Evolutionary conservation across 1,140 invertebrate species (phyloP), one percentile per base, ranked within the genome.

Genomic region (Holotrichia oblita): DNA sequence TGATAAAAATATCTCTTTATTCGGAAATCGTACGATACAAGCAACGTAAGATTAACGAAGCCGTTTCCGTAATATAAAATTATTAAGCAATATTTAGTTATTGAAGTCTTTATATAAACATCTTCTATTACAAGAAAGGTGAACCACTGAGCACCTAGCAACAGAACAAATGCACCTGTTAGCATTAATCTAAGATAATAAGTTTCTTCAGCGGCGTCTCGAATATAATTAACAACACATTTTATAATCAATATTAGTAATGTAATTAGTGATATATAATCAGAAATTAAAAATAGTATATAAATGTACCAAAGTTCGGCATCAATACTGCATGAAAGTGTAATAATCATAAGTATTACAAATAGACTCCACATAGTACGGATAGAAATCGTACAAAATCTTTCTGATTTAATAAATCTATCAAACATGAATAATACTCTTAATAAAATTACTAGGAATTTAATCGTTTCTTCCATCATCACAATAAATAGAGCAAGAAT

Each of bases 391-490:
- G 3, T 12, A 14, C 61, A 34, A 69, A 24, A 69, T 24, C 0
- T 69, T 10, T 27, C 22, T 2, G 61, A 69, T 69, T 69, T 69
- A 12, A 69, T 69, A 27, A 9, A 69, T 27, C 6, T 22, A 34
- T 69, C 61, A 27, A 69, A 69, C 10, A 22, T 69, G 12, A 69
- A 69, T 24, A 69, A 34, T 27, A 69, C 9, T 3, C 61, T 69
- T 9, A 69, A 27, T 22, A 69, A 12, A 34, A 27, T 7, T 4
- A 34, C 0, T 12, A 69, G 7, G 4, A 69, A 0, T 69, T 14
- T 69, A 14, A 6, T 12, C 22, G 14, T 69, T 7, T 9, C 22
- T 22, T 69, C 61, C 22, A 22, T 34, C 27, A 34, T 34, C 27
- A 1, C 27, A 34, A 34, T 2, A 34, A 34, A 34, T 4, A 34